Evolutionary conservation across 1,140 invertebrate species (phyloP).

Genomic region (Hesperophylax magnus): DNA sequence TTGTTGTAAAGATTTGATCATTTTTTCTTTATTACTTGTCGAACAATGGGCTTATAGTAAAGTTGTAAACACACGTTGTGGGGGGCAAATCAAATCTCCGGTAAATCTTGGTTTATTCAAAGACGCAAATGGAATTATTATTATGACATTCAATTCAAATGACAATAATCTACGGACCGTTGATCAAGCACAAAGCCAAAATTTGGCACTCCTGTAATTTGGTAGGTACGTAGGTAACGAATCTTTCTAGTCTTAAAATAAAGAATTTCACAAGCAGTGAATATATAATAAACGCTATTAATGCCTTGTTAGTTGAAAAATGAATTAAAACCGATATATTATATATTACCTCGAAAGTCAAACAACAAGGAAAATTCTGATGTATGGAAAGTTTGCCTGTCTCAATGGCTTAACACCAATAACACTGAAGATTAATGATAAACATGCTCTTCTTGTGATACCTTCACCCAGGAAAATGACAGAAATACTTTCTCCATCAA

Average conservation of each 20-base stretch:
- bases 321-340: too few relatives aligned
- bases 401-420: neutral
- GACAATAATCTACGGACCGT: slow-evolving; percentile 13
- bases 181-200: slow-evolving; percentile 28
- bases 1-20: too few relatives aligned
- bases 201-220: slow-evolving; percentile 30
- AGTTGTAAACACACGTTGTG: neutral
- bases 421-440: slow-evolving; percentile 1
- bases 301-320: too few relatives aligned
- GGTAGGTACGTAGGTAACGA: neutral
- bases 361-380: neutral
- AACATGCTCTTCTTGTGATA: slow-evolving; percentile 14
- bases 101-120: neutral
- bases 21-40: slow-evolving; percentile 4
- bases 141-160: slow-evolving; percentile 9
- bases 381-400: slow-evolving; percentile 4
- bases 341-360: too few relatives aligned
- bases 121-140: neutral
- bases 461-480: slow-evolving; percentile 9
- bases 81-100: neutral
- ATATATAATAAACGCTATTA: too few relatives aligned
- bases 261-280: too few relatives aligned
- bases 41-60: neutral
- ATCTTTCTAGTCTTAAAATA: too few relatives aligned
- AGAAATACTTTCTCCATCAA: slow-evolving; percentile 19